A percentile compares a stretch with the other conserved stretches of the same genome.
Conservation (phyloP, 2,797 vertebrate genomes). For the Anguilla obscura region DNA sequence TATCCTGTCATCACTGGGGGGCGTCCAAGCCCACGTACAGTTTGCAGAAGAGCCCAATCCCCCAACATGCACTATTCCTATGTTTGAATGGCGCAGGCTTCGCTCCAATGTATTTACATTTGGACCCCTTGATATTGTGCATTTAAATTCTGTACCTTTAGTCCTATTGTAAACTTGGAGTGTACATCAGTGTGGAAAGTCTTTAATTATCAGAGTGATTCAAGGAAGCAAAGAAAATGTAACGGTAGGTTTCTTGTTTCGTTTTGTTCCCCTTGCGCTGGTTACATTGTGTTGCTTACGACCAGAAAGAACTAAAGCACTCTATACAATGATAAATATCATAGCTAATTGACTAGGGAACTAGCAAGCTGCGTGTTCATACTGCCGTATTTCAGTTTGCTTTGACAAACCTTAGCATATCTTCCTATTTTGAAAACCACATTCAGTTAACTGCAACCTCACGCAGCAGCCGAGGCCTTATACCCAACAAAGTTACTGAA, state of each 20-base stretch:
- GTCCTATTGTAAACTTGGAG: not conserved
- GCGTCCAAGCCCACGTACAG: conserved; percentile 1
- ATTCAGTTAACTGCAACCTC: not conserved
- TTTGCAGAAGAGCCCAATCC: not conserved
- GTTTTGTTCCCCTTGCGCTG: not conserved
- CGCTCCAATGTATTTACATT: not conserved
- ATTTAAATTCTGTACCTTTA: not conserved
- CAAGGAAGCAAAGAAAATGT: conserved; percentile 31
- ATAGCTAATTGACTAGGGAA: not conserved
- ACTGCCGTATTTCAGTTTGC: not conserved
- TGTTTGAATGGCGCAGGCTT: conserved; percentile 38
- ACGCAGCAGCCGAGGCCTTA: not conserved
- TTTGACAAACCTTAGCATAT: not conserved
- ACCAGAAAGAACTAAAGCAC: not conserved
- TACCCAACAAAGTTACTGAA: not conserved
- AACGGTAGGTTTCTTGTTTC: conserved; percentile 28
- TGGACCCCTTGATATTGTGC: not conserved
- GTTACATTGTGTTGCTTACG: not conserved
- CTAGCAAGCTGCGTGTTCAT: not conserved
- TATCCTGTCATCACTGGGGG: conserved; percentile 14
- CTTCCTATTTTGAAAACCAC: not conserved
- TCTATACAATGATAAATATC: not conserved
- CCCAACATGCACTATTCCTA: conserved; percentile 28
- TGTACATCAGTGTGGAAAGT: not conserved
- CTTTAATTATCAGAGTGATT: not conserved